Evolutionary conservation across 2,113 vertebrate species (phyloP).

Genomic region (Chaetops frenatus): DNA sequence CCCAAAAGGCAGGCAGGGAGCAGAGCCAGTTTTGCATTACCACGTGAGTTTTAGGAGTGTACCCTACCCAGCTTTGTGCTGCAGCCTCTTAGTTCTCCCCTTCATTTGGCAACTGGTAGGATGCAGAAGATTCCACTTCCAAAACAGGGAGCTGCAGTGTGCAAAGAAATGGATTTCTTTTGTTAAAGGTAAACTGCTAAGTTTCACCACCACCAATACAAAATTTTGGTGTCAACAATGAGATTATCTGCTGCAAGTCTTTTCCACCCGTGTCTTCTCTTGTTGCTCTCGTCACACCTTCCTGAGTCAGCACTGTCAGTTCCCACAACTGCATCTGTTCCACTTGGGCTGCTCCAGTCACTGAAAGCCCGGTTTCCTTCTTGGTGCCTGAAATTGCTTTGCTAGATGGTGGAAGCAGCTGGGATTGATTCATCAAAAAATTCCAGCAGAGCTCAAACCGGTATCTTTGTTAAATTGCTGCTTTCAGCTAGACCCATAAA

Average conservation of each 20-base stretch:
- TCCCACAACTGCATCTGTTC: not conserved
- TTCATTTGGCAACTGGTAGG: not conserved
- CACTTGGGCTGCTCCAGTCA: not conserved
- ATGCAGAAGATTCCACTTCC: not conserved
- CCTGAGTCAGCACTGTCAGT: not conserved
- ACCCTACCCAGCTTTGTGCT: not conserved
- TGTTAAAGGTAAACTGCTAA: not conserved
- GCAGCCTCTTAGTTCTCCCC: not conserved
- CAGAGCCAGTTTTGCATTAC: accelerated
- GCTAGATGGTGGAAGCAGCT: not conserved
- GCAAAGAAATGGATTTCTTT: not conserved
- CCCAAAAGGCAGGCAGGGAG: accelerated
- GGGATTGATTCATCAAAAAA: constrained; percentile 7
- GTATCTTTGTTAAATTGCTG: not conserved
- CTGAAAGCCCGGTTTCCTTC: not conserved
- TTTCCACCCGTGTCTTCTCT: not conserved
- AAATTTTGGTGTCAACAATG: not conserved
- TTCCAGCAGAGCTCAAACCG: not conserved
- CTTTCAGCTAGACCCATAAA: not conserved
- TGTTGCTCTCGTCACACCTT: not conserved
- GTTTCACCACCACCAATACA: not conserved
- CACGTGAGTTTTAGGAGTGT: not conserved
- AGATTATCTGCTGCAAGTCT: not conserved
- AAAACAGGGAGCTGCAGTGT: not conserved
- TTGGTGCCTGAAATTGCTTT: not conserved